Conservation (phyloP, 2,888 invertebrate genomes). For the Ypsolopha sequella region DNA sequence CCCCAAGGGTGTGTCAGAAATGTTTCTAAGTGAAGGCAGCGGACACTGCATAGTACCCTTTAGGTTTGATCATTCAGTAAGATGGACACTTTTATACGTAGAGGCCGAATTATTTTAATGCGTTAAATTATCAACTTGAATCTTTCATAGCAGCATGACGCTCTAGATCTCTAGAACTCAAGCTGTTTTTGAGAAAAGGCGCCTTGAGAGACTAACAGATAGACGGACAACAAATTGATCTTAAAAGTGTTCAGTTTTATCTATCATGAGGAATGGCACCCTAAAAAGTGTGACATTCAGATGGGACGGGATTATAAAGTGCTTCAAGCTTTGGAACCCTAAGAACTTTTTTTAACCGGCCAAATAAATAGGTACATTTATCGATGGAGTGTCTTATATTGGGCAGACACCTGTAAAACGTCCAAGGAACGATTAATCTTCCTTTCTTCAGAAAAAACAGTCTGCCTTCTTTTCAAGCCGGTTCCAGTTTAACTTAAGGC, state of each 20-base stretch:
- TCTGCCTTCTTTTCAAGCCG: neutral
- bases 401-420: neutral
- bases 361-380: neutral
- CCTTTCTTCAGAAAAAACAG: slow-evolving; percentile 12
- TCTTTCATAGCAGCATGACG: too few species aligned
- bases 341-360: neutral
- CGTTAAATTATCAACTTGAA: too few species aligned
- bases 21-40: too few species aligned
- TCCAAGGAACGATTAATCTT: slow-evolving; percentile 11
- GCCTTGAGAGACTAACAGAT: neutral
- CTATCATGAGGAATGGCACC: too few species aligned
- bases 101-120: too few species aligned
- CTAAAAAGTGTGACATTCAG: too few species aligned
- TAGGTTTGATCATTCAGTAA: too few species aligned
- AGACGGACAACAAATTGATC: neutral
- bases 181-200: neutral
- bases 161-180: too few species aligned
- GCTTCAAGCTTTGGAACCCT: neutral
- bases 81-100: too few species aligned
- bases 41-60: too few species aligned
- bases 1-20: too few species aligned
- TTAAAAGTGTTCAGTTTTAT: neutral
- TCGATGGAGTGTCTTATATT: neutral
- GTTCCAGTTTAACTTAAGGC: neutral
- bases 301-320: too few species aligned